These are phyloP conservation scores for Gymnopithys bicolor DNA, from an alignment of 2,797 vertebrate genomes.

Conservation along the genomic window DNA sequence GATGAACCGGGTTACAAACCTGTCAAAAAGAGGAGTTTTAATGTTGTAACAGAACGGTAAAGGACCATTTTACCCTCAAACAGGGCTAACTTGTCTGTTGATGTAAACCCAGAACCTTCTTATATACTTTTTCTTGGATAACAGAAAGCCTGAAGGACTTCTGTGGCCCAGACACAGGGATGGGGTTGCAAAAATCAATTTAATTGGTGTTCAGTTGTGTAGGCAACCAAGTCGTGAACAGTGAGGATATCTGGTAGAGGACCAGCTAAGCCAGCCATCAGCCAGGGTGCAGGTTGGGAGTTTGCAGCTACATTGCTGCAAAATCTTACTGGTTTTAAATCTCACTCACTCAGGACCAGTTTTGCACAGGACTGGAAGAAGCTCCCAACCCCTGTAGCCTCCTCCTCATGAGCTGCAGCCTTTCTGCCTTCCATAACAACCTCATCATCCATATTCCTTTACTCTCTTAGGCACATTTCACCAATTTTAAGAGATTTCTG, in stretches of 20 bases:
- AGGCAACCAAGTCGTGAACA: background rate
- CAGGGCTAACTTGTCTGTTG: background rate
- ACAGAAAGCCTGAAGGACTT: background rate
- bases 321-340: background rate
- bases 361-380: background rate
- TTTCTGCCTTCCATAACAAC: background rate
- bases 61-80: background rate
- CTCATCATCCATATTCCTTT: background rate
- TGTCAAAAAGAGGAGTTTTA: slow-evolving; percentile 57
- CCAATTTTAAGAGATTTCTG: background rate
- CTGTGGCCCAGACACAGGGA: background rate
- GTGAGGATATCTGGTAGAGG: background rate
- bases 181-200: background rate
- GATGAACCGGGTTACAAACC: slow-evolving; percentile 98
- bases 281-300: background rate
- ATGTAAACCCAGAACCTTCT: background rate
- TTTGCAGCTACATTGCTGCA: background rate
- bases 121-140: background rate
- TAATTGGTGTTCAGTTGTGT: accelerated
- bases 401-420: background rate
- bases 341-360: background rate
- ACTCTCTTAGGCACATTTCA: background rate
- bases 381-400: background rate
- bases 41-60: background rate
- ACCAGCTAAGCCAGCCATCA: background rate